A percentile compares a stretch with the other conserved stretches of the same genome.
Evolutionary conservation across 2,113 vertebrate species (phyloP).

Genomic region (Probosciger aterrimus): DNA sequence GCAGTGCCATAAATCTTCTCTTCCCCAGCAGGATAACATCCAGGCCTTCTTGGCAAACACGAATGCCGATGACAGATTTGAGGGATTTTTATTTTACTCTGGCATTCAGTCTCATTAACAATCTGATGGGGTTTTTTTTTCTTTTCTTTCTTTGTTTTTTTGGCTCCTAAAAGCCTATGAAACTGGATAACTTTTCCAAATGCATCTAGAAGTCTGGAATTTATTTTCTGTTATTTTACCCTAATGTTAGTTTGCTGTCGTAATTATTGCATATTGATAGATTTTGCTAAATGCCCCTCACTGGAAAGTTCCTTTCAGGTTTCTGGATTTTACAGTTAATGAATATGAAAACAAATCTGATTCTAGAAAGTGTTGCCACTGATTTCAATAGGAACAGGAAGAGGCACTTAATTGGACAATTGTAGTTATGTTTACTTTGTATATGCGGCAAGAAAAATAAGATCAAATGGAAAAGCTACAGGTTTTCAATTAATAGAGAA

Average conservation of each 20-base stretch:
- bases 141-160: background rate
- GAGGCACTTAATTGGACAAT: constrained; percentile 19
- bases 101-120: constrained; percentile 56
- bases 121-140: background rate
- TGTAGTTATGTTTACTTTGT: constrained; percentile 41
- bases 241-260: background rate
- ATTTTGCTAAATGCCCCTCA: background rate
- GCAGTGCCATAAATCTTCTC: background rate
- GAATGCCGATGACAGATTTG: constrained; percentile 23
- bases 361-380: constrained; percentile 28
- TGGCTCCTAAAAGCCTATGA: background rate
- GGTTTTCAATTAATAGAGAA: constrained; percentile 14
- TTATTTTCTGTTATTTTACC: constrained; percentile 26
- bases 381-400: constrained; percentile 44
- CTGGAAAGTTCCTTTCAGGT: background rate
- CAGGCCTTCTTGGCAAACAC: constrained; percentile 41
- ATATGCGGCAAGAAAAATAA: background rate
- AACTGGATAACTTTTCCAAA: background rate
- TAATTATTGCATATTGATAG: background rate
- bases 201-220: background rate
- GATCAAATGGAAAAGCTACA: constrained; percentile 40
- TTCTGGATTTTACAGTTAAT: constrained; percentile 23
- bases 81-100: constrained; percentile 46
- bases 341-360: constrained; percentile 34
- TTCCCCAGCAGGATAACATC: constrained; percentile 26